These are phyloP conservation scores for Tiliacea citrago DNA, from an alignment of 2,888 invertebrate genomes.

Conservation along the genomic window DNA sequence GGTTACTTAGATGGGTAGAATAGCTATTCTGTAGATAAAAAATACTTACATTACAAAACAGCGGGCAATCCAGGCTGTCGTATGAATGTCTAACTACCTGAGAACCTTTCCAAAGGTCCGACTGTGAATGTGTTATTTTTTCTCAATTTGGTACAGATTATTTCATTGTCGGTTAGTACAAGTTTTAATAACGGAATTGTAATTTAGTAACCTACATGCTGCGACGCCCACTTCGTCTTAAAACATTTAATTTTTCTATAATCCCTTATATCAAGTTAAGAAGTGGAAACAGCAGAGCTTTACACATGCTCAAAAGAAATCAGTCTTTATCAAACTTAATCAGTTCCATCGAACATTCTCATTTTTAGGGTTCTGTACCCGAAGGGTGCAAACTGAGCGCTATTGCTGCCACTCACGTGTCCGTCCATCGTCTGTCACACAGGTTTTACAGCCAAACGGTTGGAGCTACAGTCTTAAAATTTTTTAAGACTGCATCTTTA, in stretches of 20 bases:
- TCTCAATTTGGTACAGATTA: constrained; percentile 12
- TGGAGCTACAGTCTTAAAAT: no score
- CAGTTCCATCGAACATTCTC: not conserved
- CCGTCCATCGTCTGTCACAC: no score
- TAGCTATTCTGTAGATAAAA: not conserved
- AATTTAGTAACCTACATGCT: constrained; percentile 1
- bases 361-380: not conserved
- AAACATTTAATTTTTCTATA: constrained; percentile 1
- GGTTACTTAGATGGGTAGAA: not conserved
- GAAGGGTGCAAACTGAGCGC: no score
- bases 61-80: constrained; percentile 5
- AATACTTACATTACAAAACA: constrained; percentile 24
- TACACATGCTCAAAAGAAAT: constrained; percentile 2
- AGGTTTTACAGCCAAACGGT: no score
- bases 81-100: constrained; percentile 16
- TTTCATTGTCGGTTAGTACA: not conserved
- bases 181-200: not conserved
- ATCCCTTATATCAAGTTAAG: not conserved
- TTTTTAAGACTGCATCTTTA: no score
- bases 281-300: not conserved
- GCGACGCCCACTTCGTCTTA: not conserved
- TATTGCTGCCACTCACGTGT: no score
- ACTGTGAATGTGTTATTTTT: constrained; percentile 31
- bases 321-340: constrained; percentile 1
- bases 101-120: constrained; percentile 19